Evolutionary conservation across 2,113 vertebrate genomes (phyloP), one percentile per base, ranked within the genome.

Genomic region (Panthera leo): DNA sequence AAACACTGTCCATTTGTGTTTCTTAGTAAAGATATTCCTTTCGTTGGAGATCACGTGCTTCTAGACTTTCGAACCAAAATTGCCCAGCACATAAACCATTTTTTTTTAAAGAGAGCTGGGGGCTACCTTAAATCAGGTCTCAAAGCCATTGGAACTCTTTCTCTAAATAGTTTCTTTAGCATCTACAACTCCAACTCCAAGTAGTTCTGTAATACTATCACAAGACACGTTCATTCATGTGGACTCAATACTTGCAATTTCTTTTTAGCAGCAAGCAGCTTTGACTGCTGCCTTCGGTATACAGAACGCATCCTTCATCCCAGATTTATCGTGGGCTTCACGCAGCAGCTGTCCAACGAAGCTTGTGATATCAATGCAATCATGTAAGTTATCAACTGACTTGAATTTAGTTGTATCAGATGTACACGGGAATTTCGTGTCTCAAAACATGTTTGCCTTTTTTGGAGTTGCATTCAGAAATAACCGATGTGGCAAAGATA

Each of bases 211-310:
- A 45, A n/a, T 13, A 53, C 2, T 45, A 7, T 53, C 16, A 63
- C 4, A 15, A 67, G 16, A 53, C 92, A 36, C 92, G n/a, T 42
- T 94, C 3, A 7, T 39, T 13, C 51, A 0, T 14, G 39, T 76
- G 3, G 1, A 39, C 39, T 75, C 51, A 92, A 45, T 48, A 13
- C 6, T 7, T 85, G 39, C 0, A 19, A 36, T 89, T 89, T 98
- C 92, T 12, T 96, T 97, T 91, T 39, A 99, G 98, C 98, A 91
- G 98, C 98, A 94, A 99, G 96, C 95, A 98, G 90, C 95, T 99
- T 98, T 39, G 99, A 99, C 2, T 99, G 99, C 78, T 99, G 99
- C 88, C 98, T 99, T 29, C 83, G 84, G 10, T 99, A 99, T 19
- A 98, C 78, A 79, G 92, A 95, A 39, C 31, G 0, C 0, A 5